These are phyloP conservation scores for Agrotis segetum DNA, from an alignment of 2,888 invertebrate species.

Conservation along the genomic window DNA sequence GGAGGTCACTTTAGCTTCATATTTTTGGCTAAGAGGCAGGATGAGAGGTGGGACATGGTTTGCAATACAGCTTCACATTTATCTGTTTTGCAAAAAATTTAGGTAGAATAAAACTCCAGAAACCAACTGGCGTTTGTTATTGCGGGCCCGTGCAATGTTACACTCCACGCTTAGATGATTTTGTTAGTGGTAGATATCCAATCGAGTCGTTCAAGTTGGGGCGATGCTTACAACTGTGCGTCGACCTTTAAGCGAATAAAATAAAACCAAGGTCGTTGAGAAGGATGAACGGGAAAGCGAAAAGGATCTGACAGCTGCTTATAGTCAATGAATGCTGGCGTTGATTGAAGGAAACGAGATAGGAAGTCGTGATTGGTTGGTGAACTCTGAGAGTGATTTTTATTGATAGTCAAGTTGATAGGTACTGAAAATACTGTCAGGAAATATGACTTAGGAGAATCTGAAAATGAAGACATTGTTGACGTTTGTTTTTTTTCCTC, in stretches of 20 bases:
- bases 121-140: too few relatives aligned
- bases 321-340: constrained; percentile 34
- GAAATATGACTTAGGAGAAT: neutral
- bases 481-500: too few relatives aligned
- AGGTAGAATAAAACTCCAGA: too few relatives aligned
- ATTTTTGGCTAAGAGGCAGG: too few relatives aligned
- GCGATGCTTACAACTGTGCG: neutral
- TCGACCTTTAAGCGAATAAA: constrained; percentile 42
- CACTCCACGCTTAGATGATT: too few relatives aligned
- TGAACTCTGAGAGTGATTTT: constrained; percentile 9
- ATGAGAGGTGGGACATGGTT: too few relatives aligned
- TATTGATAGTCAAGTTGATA: constrained; percentile 12
- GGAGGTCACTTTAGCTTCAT: too few relatives aligned
- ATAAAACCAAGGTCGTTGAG: constrained; percentile 46
- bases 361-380: constrained; percentile 23
- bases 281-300: constrained; percentile 36
- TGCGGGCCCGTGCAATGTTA: too few relatives aligned
- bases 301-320: constrained; percentile 53
- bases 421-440: neutral
- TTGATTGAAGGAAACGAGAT: constrained; percentile 53
- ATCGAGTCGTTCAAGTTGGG: neutral
- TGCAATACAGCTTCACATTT: too few relatives aligned
- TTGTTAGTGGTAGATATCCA: too few relatives aligned
- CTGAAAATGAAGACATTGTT: neutral
- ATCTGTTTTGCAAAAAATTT: too few relatives aligned